Evolutionary conservation across 2,888 invertebrate species (phyloP), one percentile per base, ranked within the genome.

Genomic region (Prosopocoilus inquinatus): DNA sequence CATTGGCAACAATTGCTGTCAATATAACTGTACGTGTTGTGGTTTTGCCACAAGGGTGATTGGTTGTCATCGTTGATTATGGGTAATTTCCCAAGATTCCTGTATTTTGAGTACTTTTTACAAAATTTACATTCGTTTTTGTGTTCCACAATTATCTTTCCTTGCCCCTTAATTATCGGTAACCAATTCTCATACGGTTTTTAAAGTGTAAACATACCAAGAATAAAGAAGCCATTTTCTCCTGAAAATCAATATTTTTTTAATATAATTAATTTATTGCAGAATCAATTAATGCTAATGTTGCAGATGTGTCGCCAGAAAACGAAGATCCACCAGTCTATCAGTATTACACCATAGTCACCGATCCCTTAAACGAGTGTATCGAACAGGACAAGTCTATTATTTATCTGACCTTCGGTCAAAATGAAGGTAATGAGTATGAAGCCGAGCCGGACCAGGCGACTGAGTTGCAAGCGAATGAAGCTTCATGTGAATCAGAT

Each of bases 21-120:
- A 28, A 28, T 28, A 28, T 28, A 28, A 28, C 5, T 5, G 7
- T n/a, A n/a, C n/a, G n/a, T n/a, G 20, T 7, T 1, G 20, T 28
- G 20, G 53, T 48, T 35, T 34, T 48, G 53, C 46, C 53, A 53
- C 45, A 52, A 50, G 53, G 56, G 56, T 53, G 44, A 52, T 54
- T 49, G 35, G 16, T 47, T 51, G 47, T 50, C 53, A 34, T 50
- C 50, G 58, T 61, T 28, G 61, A 70, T 72, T 68, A 72, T 73
- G 73, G 73, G 73, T 73, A 73, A 73, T 72, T 72, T 72, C 73
- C 72, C 71, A 69, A 68, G 65, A 63, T 63, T 55, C 61, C 54
- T 56, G 57, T 55, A 46, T 49, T 57, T 53, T 57, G 52, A 35
- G 44, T 55, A 46, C 20, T 55, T 53, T 54, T 49, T 58, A 56